Evolutionary conservation across 2,113 vertebrate species (phyloP).

Genomic region (Pogona vitticeps): DNA sequence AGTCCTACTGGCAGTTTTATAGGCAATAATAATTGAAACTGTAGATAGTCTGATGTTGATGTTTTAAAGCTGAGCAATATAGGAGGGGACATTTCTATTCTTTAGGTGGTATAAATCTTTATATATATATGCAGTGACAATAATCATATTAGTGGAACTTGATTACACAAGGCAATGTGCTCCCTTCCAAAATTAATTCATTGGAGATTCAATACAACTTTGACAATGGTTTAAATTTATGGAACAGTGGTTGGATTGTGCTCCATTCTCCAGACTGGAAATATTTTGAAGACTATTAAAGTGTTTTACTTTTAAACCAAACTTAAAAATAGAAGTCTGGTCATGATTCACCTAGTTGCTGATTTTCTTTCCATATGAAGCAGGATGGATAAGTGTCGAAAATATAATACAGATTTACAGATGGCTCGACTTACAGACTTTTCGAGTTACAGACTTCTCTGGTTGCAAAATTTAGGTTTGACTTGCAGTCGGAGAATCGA

Average conservation of each 20-base stretch:
- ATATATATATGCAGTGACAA: neutral
- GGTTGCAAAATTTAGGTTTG: too few species aligned
- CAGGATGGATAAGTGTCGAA: too few species aligned
- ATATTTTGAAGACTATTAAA: neutral
- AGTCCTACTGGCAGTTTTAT: slow-evolving; percentile 37
- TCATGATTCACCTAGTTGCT: too few species aligned
- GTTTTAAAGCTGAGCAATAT: neutral
- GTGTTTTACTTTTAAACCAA: neutral
- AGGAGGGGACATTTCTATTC: neutral
- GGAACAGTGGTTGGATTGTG: neutral
- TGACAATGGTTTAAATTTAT: neutral
- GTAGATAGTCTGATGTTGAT: neutral
- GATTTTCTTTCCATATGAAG: too few species aligned
- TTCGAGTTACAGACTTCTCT: too few species aligned
- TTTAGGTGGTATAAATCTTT: neutral
- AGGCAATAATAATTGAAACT: slow-evolving; percentile 33
- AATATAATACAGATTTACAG: too few species aligned
- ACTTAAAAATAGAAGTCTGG: too few species aligned
- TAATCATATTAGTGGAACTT: neutral
- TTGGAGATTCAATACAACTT: neutral
- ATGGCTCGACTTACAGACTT: too few species aligned
- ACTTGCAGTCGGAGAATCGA: too few species aligned
- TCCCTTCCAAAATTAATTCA: too few species aligned
- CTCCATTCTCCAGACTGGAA: neutral
- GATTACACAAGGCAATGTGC: neutral